Percentiles rank a stretch among this genome's conserved stretches.
phyloP scores from a whole-genome alignment of 1,140 invertebrate species.

The Chlorops oryzae region DNA sequence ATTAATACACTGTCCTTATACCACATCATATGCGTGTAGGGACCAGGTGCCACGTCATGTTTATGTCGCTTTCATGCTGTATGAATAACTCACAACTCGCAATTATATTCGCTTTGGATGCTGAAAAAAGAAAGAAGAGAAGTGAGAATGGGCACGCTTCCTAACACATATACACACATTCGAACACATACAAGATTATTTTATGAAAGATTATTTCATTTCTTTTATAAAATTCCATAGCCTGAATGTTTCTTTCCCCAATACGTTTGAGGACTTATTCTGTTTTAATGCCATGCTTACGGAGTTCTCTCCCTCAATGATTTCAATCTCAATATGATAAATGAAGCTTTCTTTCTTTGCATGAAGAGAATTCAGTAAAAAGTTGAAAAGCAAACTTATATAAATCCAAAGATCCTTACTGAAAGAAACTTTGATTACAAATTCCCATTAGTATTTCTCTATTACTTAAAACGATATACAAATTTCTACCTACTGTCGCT shows the following conservation, averaged over 20 bases:
- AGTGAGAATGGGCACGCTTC: slow-evolving; percentile 40
- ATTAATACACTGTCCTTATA: slow-evolving; percentile 67
- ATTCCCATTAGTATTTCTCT: too few species aligned
- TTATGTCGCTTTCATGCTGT: slow-evolving; percentile 69
- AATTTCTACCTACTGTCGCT: too few species aligned
- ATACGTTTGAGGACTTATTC: background rate
- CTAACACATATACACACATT: background rate
- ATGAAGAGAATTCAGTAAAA: too few species aligned
- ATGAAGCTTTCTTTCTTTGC: too few species aligned
- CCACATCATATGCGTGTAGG: slow-evolving; percentile 70
- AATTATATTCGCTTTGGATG: slow-evolving; percentile 67
- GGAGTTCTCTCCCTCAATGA: background rate
- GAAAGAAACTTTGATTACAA: too few species aligned
- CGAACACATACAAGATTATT: background rate
- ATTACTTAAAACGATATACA: too few species aligned
- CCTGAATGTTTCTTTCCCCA: background rate
- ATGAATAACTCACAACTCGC: slow-evolving; percentile 69
- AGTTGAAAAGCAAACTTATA: too few species aligned
- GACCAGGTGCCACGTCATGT: slow-evolving; percentile 70
- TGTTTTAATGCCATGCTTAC: background rate
- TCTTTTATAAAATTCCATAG: background rate
- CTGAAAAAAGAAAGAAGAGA: slow-evolving; percentile 45
- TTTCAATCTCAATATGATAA: too few species aligned
- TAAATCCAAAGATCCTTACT: too few species aligned
- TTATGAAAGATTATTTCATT: background rate